Evolutionary conservation across 2,888 invertebrate species (phyloP), one percentile per base, ranked within the genome.

Genomic region (Latrodectus hesperus): DNA sequence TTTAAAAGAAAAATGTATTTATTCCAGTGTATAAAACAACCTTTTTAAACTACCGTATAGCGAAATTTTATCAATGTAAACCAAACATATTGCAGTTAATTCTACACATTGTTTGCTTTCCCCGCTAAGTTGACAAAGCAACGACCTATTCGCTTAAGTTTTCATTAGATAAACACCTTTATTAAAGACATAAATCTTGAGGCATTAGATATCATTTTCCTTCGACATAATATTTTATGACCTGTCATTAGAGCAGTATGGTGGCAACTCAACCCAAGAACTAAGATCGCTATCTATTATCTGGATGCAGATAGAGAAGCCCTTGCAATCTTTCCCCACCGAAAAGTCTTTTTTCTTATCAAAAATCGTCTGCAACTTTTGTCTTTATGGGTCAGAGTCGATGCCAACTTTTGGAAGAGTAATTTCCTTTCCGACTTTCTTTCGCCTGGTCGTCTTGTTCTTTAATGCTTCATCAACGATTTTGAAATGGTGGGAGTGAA

Each of bases 401-500:
- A 17, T 26, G 38, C 26, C 26, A 26, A 38, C 26, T 22, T 22
- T 22, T 14, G 26, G 11, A 11, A 14, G 16, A 72, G 26, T 26
- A 60, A 60, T 17, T n/a, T 55, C 17, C 11, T 52, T 52, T 17
- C n/a, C 17, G 38, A 79, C 38, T 80, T 64, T 72, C 60, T 64
- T 80, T 49, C 38, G 14, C 51, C 26, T 52, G 22, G 9, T 9
- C 49, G 16, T 14, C 71, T 75, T 60, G n/a, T 51, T 38, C 60
- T 60, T 80, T 71, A 71, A 71, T 71, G 65, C 22, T 64, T 65
- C 81, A 49, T 70, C 60, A 53, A 38, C 14, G 55, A 22, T 64
- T 65, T 49, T 22, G n/a, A 16, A 60, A 60, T 55, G 55, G 22
- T 22, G 17, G 17, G 52, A 11, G n/a, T 51, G 52, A n/a, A 72